Base-by-base conservation (phyloP, 2,797 vertebrate species). In the Denticeps clupeoides region DNA sequence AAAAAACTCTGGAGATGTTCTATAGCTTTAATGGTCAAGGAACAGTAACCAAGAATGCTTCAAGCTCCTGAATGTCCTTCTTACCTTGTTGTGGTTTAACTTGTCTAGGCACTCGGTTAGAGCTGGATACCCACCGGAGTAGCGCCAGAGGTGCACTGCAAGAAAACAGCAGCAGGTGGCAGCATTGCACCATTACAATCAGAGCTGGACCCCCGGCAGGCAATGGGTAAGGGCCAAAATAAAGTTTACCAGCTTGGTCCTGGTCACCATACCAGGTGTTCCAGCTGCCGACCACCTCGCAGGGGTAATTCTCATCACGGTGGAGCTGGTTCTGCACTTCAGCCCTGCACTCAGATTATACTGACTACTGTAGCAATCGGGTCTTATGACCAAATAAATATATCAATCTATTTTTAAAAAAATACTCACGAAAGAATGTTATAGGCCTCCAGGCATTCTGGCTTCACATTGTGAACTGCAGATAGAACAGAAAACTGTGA, bases 211-310 rank as follows among this genome's bases (percentile, higher is more conserved):
- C n/a, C n/a, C n/a, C n/a, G n/a, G n/a, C n/a, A n/a, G n/a, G n/a
- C n/a, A n/a, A n/a, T n/a, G n/a, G n/a, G n/a, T n/a, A n/a, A n/a
- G n/a, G n/a, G n/a, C n/a, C n/a, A n/a, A n/a, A n/a, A n/a, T n/a
- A n/a, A n/a, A n/a, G n/a, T n/a, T 78, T 65, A 97, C 94, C 94
- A 58, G 93, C 88, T 69, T 98, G 94, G 73, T 98, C 92, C 69
- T 96, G 93, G 13, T 98, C 90, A 21, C 93, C 94, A 0, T 95
- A 98, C 93, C 90, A 97, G 0, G 90, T 96, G 55, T 93, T 97
- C 94, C 94, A 98, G 80, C 91, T 97, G 35, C 94, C 94, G 11
- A 95, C 83, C n/a, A 95, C 79, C 28, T 93, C 89, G 51, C 93
- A 95, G 1, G 90, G 93, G 47, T 89, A 97, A 56, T 88, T 87